A percentile compares a stretch with the other conserved stretches of the same genome.
These are phyloP conservation scores for Neodiprion pinetum DNA, from an alignment of 1,140 invertebrate genomes.

Conservation along the genomic window DNA sequence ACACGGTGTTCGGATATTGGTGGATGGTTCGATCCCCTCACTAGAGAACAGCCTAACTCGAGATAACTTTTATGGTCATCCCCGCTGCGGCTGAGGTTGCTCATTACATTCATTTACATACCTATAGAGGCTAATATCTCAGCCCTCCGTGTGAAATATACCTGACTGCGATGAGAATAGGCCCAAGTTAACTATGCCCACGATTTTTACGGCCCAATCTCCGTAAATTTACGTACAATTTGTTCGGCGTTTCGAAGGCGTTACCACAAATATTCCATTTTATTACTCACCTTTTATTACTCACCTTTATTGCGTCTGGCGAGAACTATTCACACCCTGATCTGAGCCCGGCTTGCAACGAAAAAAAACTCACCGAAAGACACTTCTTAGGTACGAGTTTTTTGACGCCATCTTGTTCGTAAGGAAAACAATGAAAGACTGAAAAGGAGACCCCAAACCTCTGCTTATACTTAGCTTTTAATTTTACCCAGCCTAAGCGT, in stretches of 20 bases:
- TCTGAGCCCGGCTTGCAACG: too few species aligned
- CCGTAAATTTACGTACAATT: slow-evolving; percentile 1
- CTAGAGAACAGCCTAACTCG: background rate
- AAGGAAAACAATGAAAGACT: too few species aligned
- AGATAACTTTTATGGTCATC: slow-evolving; percentile 7
- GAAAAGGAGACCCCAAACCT: too few species aligned
- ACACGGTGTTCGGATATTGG: too few species aligned
- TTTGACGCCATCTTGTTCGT: too few species aligned
- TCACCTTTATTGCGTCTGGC: background rate
- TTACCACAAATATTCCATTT: background rate
- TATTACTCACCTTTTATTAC: background rate
- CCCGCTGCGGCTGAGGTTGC: background rate
- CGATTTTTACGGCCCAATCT: slow-evolving; percentile 7
- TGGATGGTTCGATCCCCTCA: background rate
- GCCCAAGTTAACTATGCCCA: background rate
- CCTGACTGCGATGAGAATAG: background rate
- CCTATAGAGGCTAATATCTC: slow-evolving; percentile 3
- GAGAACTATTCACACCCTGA: background rate
- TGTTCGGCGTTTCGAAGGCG: background rate
- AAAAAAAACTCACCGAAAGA: too few species aligned
- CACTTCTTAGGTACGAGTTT: too few species aligned
- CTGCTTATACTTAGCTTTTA: too few species aligned
- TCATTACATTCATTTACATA: slow-evolving; percentile 8
- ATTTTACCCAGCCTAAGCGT: too few species aligned
- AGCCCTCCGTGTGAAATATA: slow-evolving; percentile 5